A percentile compares a stretch with the other conserved stretches of the same genome.
Conservation (phyloP, 2,888 invertebrate genomes). For the Ophraella communa region DNA sequence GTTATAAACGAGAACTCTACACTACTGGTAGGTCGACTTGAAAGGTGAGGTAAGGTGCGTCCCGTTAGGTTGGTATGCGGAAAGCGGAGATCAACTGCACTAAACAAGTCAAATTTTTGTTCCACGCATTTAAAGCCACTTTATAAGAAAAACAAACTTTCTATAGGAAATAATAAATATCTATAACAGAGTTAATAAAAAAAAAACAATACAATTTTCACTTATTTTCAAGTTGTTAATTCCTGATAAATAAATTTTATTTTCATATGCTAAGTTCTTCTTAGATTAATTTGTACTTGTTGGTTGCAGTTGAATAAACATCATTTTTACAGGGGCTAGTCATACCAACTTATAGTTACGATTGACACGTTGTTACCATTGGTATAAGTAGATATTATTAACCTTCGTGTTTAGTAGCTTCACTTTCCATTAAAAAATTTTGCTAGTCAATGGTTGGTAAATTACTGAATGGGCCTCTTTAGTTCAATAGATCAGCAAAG, state of each 20-base stretch:
- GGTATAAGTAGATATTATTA: slow-evolving; percentile 31
- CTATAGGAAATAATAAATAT: too few species aligned
- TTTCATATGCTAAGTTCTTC: too few species aligned
- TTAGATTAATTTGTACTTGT: background rate
- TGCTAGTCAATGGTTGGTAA: too few species aligned
- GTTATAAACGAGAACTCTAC: slow-evolving; percentile 36
- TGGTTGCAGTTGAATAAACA: slow-evolving; percentile 18
- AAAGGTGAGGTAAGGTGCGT: slow-evolving; percentile 57
- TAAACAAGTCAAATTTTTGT: background rate
- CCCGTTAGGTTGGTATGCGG: slow-evolving; percentile 57
- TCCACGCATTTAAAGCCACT: too few species aligned
- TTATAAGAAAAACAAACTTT: too few species aligned
- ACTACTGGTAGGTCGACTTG: slow-evolving; percentile 44
- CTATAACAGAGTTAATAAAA: too few species aligned
- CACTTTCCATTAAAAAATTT: slow-evolving; percentile 25
- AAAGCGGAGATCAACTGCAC: slow-evolving; percentile 25
- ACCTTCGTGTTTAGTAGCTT: slow-evolving; percentile 27
- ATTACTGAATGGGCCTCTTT: too few species aligned
- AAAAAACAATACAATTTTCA: too few species aligned
- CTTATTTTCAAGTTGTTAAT: too few species aligned
- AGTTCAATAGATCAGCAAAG: too few species aligned
- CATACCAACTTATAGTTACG: slow-evolving; percentile 28
- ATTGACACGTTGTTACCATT: slow-evolving; percentile 39
- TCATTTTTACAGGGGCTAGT: slow-evolving; percentile 25
- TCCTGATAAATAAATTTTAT: too few species aligned